These are phyloP conservation scores for Peromyscus aztecus DNA, from an alignment of 2,797 vertebrate genomes.

Conservation along the genomic window DNA sequence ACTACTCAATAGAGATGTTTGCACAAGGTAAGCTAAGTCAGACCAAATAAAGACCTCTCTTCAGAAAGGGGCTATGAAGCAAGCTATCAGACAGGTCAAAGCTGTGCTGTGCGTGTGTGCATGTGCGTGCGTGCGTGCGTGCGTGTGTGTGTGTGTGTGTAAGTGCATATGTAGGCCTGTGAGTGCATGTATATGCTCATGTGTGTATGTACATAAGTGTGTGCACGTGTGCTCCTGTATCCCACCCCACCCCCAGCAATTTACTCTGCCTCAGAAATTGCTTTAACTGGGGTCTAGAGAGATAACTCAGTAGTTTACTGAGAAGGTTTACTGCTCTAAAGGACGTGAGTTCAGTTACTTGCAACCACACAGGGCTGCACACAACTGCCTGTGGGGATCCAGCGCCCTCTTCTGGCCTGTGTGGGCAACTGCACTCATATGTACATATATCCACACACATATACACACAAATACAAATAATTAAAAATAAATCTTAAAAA, in stretches of 20 bases:
- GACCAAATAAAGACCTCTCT: background rate
- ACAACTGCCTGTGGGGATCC: background rate
- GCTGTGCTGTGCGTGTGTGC: rapidly evolving
- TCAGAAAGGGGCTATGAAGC: background rate
- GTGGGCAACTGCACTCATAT: background rate
- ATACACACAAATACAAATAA: background rate
- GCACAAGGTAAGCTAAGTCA: background rate
- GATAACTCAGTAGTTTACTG: background rate
- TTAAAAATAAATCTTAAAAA: background rate
- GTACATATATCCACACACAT: background rate
- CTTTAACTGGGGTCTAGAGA: background rate
- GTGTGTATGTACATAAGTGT: background rate
- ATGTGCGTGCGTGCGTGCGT: background rate
- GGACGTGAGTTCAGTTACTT: background rate
- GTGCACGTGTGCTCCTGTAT: background rate
- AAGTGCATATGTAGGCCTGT: background rate
- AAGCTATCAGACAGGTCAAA: background rate
- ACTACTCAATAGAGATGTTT: background rate
- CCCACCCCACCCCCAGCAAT: background rate
- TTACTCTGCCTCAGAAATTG: background rate
- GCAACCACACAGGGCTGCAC: no score
- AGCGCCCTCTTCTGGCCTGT: background rate
- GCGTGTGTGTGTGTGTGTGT: background rate
- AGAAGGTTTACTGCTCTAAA: background rate
- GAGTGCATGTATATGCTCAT: background rate